These are phyloP conservation scores for Dipodomys spectabilis DNA, from an alignment of 2,113 vertebrate species.

Conservation along the genomic window DNA sequence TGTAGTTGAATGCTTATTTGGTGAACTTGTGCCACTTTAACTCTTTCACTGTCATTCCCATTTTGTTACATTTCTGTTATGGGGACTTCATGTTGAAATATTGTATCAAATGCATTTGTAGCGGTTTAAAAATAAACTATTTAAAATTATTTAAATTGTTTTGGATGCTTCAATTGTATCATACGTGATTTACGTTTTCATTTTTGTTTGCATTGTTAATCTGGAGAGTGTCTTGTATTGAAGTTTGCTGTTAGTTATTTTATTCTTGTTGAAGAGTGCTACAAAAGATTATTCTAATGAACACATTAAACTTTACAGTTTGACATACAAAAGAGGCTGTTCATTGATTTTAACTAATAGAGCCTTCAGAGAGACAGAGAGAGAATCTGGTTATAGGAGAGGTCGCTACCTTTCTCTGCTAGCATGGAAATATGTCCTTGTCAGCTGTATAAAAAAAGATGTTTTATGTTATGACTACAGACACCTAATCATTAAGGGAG, in stretches of 20 bases:
- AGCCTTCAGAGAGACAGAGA: constrained; percentile 71
- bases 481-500: constrained; percentile 76
- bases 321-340: constrained; percentile 87
- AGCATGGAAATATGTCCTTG: constrained; percentile 26
- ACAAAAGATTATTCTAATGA: constrained; percentile 92
- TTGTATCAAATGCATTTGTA: constrained; percentile 94
- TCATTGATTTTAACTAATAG: constrained; percentile 83
- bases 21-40: constrained; percentile 90
- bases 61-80: constrained; percentile 89
- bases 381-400: constrained; percentile 67
- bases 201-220: constrained; percentile 89
- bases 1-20: constrained; percentile 89
- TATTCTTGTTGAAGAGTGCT: constrained; percentile 89
- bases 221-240: constrained; percentile 90
- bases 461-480: constrained; percentile 76
- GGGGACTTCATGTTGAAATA: constrained; percentile 88
- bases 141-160: constrained; percentile 98
- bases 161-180: constrained; percentile 91
- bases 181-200: constrained; percentile 92
- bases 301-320: constrained; percentile 93
- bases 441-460: constrained; percentile 9
- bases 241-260: constrained; percentile 88
- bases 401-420: constrained; percentile 50
- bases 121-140: constrained; percentile 94
- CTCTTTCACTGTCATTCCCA: constrained; percentile 91